These are phyloP conservation scores for Enteromius paludinosus DNA, from an alignment of 2,797 vertebrate species.

Conservation along the genomic window DNA sequence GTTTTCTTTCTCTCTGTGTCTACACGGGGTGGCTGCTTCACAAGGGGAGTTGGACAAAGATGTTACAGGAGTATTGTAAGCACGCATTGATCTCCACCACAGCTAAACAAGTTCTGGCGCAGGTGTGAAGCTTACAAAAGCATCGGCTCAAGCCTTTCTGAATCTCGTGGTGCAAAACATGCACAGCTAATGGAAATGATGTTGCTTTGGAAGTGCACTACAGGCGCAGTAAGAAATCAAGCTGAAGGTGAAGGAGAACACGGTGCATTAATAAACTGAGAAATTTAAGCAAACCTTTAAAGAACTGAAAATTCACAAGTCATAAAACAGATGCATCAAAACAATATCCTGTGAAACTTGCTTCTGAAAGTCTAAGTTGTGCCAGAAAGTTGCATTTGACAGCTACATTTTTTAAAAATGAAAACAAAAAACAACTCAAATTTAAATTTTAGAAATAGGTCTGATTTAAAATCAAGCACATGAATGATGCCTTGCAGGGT, in stretches of 20 bases:
- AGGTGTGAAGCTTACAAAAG: conserved; percentile 3
- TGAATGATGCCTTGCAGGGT: neutral
- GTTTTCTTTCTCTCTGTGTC: neutral
- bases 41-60: neutral
- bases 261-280: neutral
- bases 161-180: neutral
- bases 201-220: conserved; percentile 2
- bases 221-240: neutral
- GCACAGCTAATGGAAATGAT: neutral
- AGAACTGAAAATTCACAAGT: neutral
- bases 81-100: neutral
- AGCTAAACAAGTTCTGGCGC: neutral
- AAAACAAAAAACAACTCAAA: too few relatives aligned
- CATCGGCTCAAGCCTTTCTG: neutral
- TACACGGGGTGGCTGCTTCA: neutral
- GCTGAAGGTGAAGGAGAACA: neutral
- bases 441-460: neutral
- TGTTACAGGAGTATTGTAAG: neutral
- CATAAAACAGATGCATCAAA: neutral
- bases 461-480: neutral
- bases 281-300: neutral
- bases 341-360: neutral
- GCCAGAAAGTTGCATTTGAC: neutral
- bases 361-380: neutral
- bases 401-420: neutral